Evolutionary conservation across 1,140 invertebrate genomes (phyloP), one percentile per base, ranked within the genome.

Genomic region (Musca vetustissima): DNA sequence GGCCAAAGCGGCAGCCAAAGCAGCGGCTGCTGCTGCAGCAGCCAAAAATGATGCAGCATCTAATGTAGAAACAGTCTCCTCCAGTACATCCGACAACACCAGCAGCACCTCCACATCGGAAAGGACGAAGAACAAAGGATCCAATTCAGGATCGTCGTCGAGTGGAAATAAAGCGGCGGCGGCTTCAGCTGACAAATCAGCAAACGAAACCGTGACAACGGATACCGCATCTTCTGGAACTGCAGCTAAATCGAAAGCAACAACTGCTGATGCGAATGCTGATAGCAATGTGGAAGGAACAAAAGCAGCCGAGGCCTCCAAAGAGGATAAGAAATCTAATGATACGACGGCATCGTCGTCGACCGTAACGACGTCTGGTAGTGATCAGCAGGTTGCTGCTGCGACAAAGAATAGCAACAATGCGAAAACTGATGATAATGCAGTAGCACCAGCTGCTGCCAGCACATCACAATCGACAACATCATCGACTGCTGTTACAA

Each of bases 1-100:
- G 0, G 73, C 71, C 64, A 74, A 76, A 47, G 72, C 78, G 15
- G 73, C 77, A 0, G 77, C 79, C 4, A 73, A 73, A 59, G 73
- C 75, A 11, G 43, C 47, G 19, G 28, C 49, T 15, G 8, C 4
- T 17, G 57, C 19, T 70, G 71, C 70, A 36, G 57, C 28, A 24
- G 43, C 61, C 8, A 70, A 55, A 24, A 43, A 68, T 13, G 25
- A 25, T 0, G 15, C 61, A 19, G 52, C 66, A 25, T 65, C 67
- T 7, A 50, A 49, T 43, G 59, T 28, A 32, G 61, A 47, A 32
- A 53, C 19, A 28, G 14, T 70, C 72, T 9, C 65, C 53, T 1
- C 8, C 11, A 21, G 70, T 59, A 53, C 70, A 53, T 69, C 64
- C 3, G 65, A 36, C 50, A 13, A 7, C 6, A 55, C 69, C 22